Base-by-base conservation (phyloP, 2,113 vertebrate species). In the Strix uralensis region DNA sequence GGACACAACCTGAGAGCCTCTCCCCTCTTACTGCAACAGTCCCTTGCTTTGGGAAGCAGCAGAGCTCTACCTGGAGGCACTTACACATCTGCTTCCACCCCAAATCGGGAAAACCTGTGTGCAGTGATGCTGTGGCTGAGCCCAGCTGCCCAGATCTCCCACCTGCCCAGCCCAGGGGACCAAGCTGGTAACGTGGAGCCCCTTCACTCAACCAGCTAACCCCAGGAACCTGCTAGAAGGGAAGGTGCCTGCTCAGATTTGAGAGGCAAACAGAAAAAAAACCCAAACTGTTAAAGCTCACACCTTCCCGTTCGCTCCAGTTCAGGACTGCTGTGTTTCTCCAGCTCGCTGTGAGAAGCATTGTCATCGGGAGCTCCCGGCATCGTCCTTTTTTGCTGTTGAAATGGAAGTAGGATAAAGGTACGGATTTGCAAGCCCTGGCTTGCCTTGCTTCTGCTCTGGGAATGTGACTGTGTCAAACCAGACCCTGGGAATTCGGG, bases 251-350 rank as follows among this genome's bases (percentile, higher is more conserved):
- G 9, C 47, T 58, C 29, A 9, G 15, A 20, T 63, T 75, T 46
- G 3, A 51, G 29, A 20, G 40, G 30, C 23, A 69, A 46, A n/a
- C 10, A 23, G 11, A 11, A 25, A 21, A 14, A 20, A 8, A 2
- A 4, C 1, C 20, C 61, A 57, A 46, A 61, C 5, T 23, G 6
- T 29, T 10, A 17, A 17, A 72, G 95, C 92, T 92, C 81, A 97
- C 98, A 99, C 99, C 98, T 99, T 83, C 99, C 99, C 1, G 99
- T 99, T 82, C 98, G 98, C 96, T 99, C 98, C 66, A 99, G 98
- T 44, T 99, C 99, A 25, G 99, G 99, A 7, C 99, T 99, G 0
- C 99, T 98, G 78, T 99, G 99, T 5, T 98, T 97, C 69, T 99
- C 99, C 0, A 98, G 97, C 69, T 99, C 99, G 52, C 98, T 97